phyloP scores from a whole-genome alignment of 2,797 vertebrate genomes.

The Philypnodon macrostomus region DNA sequence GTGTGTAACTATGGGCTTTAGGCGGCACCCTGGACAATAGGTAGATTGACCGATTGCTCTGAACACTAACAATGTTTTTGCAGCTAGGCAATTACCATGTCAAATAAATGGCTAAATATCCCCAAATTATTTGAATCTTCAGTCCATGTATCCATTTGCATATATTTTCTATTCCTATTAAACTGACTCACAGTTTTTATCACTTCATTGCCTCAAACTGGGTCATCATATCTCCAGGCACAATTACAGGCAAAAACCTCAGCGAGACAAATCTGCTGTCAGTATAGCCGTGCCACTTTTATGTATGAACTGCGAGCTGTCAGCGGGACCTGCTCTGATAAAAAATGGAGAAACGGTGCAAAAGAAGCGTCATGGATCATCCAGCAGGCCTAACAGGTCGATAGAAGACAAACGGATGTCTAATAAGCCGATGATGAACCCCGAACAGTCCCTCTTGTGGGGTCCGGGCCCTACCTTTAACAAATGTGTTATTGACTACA shows the following conservation, averaged over 20 bases:
- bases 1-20: too few relatives aligned
- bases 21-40: too few relatives aligned
- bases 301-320: constrained; percentile 50
- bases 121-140: constrained; percentile 25
- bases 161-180: constrained; percentile 42
- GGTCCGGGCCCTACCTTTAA: constrained; percentile 37
- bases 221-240: constrained; percentile 61
- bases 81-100: constrained; percentile 30
- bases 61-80: constrained; percentile 28
- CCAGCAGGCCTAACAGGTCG: constrained; percentile 41
- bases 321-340: constrained; percentile 27
- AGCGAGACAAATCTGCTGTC: constrained; percentile 61
- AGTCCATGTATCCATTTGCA: constrained; percentile 49
- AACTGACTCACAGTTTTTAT: constrained; percentile 51
- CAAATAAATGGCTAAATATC: constrained; percentile 36
- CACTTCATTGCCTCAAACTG: constrained; percentile 61
- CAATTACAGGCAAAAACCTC: constrained; percentile 58
- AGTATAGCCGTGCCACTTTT: constrained; percentile 40
- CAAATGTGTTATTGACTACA: constrained; percentile 72
- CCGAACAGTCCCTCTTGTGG: constrained; percentile 57
- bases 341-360: constrained; percentile 10
- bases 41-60: too few relatives aligned
- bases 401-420: constrained; percentile 66
- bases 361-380: constrained; percentile 32
- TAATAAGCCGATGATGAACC: constrained; percentile 72